Conservation (phyloP, 1,140 invertebrate species). For the Brachionus sp. region DNA sequence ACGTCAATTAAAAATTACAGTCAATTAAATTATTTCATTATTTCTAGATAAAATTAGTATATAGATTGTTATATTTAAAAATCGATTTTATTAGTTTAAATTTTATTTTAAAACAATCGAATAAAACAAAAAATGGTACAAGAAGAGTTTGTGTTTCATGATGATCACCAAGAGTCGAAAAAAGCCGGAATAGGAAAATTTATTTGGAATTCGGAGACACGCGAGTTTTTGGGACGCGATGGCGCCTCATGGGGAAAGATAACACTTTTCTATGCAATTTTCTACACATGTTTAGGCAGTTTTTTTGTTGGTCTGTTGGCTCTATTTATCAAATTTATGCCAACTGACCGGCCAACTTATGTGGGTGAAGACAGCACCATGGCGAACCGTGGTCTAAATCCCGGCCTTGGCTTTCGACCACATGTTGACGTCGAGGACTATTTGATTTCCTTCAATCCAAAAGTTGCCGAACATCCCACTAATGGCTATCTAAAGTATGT, state of each 20-base stretch:
- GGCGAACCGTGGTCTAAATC: neutral
- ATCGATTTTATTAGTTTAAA: slow-evolving; percentile 16
- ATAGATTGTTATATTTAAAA: slow-evolving; percentile 14
- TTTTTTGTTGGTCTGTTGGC: slow-evolving; percentile 34
- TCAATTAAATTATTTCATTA: neutral
- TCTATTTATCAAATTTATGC: neutral
- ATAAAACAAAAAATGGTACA: slow-evolving; percentile 44
- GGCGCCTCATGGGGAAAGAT: slow-evolving; percentile 24
- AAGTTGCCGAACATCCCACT: neutral
- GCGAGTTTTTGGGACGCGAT: slow-evolving; percentile 37
- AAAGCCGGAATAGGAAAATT: slow-evolving; percentile 7
- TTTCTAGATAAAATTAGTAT: neutral
- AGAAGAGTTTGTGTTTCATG: slow-evolving; percentile 40
- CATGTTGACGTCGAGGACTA: slow-evolving; percentile 23
- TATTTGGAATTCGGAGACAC: slow-evolving; percentile 15
- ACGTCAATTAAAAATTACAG: neutral
- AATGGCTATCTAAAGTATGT: slow-evolving; percentile 21
- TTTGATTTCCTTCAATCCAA: slow-evolving; percentile 7
- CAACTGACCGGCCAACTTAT: neutral
- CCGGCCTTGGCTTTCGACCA: slow-evolving; percentile 31
- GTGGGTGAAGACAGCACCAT: neutral
- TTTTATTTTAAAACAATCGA: slow-evolving; percentile 8
- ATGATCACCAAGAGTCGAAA: neutral
- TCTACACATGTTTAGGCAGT: slow-evolving; percentile 1
- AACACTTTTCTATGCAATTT: slow-evolving; percentile 40